A percentile compares a stretch with the other conserved stretches of the same genome.
phyloP scores from a whole-genome alignment of 2,888 invertebrate species.

The Calliphora vomitoria region DNA sequence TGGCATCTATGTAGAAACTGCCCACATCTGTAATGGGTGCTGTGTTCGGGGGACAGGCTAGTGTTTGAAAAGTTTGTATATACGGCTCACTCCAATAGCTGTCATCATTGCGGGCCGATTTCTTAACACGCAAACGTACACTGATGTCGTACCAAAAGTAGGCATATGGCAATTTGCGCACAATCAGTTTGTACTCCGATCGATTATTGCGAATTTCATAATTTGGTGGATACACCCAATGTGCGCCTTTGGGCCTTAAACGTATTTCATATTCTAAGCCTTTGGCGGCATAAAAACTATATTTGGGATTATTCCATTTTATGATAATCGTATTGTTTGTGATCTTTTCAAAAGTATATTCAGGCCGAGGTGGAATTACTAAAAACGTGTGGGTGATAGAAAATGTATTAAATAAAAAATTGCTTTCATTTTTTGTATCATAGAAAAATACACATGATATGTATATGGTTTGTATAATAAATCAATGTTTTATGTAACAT shows the following conservation, averaged over 20 bases:
- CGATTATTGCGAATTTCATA: slow-evolving; percentile 71
- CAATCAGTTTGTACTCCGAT: slow-evolving; percentile 68
- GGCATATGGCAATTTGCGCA: slow-evolving; percentile 72
- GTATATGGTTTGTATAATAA: too few species aligned
- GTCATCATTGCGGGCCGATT: slow-evolving; percentile 86
- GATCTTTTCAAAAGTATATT: slow-evolving; percentile 74
- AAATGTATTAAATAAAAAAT: neutral
- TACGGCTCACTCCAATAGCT: slow-evolving; percentile 89
- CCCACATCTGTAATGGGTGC: slow-evolving; percentile 90
- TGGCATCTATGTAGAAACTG: slow-evolving; percentile 88
- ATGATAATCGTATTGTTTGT: slow-evolving; percentile 76
- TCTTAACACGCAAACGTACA: slow-evolving; percentile 87
- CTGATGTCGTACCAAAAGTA: slow-evolving; percentile 84
- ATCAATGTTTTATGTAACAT: too few species aligned
- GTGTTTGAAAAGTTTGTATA: slow-evolving; percentile 87
- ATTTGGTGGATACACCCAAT: slow-evolving; percentile 69
- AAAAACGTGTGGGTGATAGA: neutral
- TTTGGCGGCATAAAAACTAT: slow-evolving; percentile 75
- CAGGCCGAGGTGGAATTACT: slow-evolving; percentile 78
- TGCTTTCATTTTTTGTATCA: too few species aligned
- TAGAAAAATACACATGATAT: too few species aligned
- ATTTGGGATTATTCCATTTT: slow-evolving; percentile 76
- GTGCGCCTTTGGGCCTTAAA: slow-evolving; percentile 71
- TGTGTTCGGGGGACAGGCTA: slow-evolving; percentile 85
- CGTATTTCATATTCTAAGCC: slow-evolving; percentile 76